These are phyloP conservation scores for Apis dorsata DNA, from an alignment of 1,140 invertebrate species.

Conservation along the genomic window DNA sequence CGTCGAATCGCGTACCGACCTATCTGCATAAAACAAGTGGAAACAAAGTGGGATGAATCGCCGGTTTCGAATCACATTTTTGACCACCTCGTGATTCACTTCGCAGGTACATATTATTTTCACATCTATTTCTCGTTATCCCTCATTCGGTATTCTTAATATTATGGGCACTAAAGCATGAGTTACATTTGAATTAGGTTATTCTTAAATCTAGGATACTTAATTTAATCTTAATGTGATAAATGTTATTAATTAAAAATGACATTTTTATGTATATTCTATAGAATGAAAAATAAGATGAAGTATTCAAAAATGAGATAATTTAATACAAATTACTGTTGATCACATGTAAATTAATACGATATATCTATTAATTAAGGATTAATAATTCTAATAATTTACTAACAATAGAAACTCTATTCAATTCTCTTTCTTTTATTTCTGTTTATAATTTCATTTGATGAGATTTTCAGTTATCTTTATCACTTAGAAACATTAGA, in stretches of 20 bases:
- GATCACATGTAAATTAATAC: too few species aligned
- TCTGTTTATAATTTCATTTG: background rate
- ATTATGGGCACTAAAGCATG: background rate
- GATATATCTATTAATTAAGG: background rate
- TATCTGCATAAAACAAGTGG: too few species aligned
- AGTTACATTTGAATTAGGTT: too few species aligned
- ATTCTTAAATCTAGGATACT: too few species aligned
- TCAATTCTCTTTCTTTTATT: background rate
- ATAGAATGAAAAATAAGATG: too few species aligned
- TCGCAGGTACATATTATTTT: constrained; percentile 35
- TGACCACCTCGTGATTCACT: constrained; percentile 45
- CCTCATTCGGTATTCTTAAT: background rate
- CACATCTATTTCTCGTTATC: too few species aligned
- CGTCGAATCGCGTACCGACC: constrained; percentile 14
- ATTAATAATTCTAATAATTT: background rate
- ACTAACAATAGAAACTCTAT: background rate
- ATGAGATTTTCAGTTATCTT: background rate
- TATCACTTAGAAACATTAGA: background rate
- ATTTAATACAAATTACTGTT: too few species aligned
- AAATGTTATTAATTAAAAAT: too few species aligned
- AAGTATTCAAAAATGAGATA: too few species aligned
- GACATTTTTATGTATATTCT: too few species aligned
- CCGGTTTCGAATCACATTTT: constrained; percentile 37
- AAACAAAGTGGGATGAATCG: constrained; percentile 42
- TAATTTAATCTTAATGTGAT: too few species aligned